phyloP scores from a whole-genome alignment of 1,140 invertebrate species.

The Drosophila ironensis region DNA sequence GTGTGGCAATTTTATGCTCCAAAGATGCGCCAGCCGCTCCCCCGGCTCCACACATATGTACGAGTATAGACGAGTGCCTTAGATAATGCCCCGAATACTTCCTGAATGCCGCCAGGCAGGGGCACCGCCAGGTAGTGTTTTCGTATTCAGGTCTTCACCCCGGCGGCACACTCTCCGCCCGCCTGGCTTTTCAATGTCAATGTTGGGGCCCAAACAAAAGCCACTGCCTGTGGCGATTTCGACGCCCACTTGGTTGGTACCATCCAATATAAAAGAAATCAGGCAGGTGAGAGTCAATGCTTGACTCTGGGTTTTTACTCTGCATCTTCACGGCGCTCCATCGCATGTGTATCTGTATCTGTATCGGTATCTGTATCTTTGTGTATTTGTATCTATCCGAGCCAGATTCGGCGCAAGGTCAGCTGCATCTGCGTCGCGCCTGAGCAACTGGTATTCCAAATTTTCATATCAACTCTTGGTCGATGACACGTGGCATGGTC shows the following conservation, averaged over 20 bases:
- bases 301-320: slow-evolving; percentile 32
- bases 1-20: slow-evolving; percentile 51
- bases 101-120: slow-evolving; percentile 24
- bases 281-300: too few relatives aligned
- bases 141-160: slow-evolving; percentile 33
- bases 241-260: slow-evolving; percentile 11
- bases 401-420: slow-evolving; percentile 73
- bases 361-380: too few relatives aligned
- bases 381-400: slow-evolving; percentile 8
- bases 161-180: neutral
- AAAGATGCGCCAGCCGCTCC: slow-evolving; percentile 27
- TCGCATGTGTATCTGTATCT: too few relatives aligned
- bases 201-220: slow-evolving; percentile 30
- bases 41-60: too few relatives aligned
- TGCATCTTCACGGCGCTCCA: too few relatives aligned
- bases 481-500: slow-evolving; percentile 49
- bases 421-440: slow-evolving; percentile 63
- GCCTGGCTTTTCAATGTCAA: slow-evolving; percentile 58
- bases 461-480: slow-evolving; percentile 5
- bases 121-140: neutral
- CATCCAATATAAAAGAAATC: too few relatives aligned
- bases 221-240: slow-evolving; percentile 49
- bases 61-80: neutral
- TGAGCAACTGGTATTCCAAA: slow-evolving; percentile 68
- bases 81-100: slow-evolving; percentile 19